phyloP scores from a whole-genome alignment of 2,113 vertebrate genomes.

The Porphyrio hochstetteri region DNA sequence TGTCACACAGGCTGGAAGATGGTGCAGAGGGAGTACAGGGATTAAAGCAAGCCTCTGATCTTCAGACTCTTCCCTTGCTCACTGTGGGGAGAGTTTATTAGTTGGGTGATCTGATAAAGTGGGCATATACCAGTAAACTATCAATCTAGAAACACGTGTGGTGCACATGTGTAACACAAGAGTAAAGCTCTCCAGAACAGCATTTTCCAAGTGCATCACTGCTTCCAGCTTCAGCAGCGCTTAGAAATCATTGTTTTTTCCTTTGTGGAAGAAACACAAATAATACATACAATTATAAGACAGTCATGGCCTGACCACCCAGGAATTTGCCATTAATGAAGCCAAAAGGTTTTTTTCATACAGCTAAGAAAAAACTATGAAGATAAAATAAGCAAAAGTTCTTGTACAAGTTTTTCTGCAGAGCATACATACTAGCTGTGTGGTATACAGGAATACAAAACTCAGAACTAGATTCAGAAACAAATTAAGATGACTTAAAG shows the following conservation, averaged over 20 bases:
- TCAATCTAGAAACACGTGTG: fast-evolving
- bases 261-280: neutral
- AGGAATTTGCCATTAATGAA: neutral
- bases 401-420: neutral
- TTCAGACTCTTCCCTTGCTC: neutral
- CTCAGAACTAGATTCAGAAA: neutral
- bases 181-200: neutral
- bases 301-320: neutral
- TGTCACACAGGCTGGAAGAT: neutral
- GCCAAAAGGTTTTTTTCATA: neutral
- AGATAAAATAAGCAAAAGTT: neutral
- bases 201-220: neutral
- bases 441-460: neutral
- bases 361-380: neutral
- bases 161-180: fast-evolving
- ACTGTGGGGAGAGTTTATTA: neutral
- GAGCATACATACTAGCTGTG: neutral
- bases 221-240: neutral
- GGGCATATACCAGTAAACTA: too few species aligned
- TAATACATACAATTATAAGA: neutral
- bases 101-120: neutral
- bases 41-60: neutral
- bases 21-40: neutral
- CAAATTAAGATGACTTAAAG: neutral
- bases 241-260: neutral